Evolutionary conservation across 2,113 vertebrate genomes (phyloP), one percentile per base, ranked within the genome.

Genomic region (Periophthalmodon schlosseri): DNA sequence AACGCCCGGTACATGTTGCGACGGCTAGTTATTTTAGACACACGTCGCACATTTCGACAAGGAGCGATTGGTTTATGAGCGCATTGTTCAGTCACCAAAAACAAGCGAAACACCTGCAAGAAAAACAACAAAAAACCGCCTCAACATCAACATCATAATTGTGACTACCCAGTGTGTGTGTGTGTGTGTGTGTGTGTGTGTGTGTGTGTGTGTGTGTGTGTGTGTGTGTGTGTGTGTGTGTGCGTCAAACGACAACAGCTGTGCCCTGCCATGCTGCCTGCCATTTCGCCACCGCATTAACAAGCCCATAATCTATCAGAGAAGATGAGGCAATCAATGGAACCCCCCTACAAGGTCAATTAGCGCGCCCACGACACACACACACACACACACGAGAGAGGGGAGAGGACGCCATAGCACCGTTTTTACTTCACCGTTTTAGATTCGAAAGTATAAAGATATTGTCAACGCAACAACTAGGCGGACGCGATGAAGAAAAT

Each of bases 281-380:
- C 96, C 95, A 97, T 98, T 97, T 96, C 95, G 95, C 95, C 94
- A 94, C 95, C 95, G 97, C 97, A 98, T 98, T 97, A 99, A 97
- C 95, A 95, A 95, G 95, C 96, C 96, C 96, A 97, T 98, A 98
- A 99, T 99, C 97, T 97, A 97, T 97, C 95, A 96, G 95, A 96
- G 96, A 97, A 96, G 95, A 99, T 96, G 96, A 97, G 95, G 95
- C 91, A 92, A 92, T 90, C 91, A 92, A 91, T 92, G 91, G 80
- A 86, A 80, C 89, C 87, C 57, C 92, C 95, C 96, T 88, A 93
- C 96, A 97, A 97, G 96, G 96, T 98, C 96, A 97, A 97, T 97
- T 93, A 96, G 95, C 94, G 83, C 93, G 92, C 90, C 91, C 77
- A 90, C 91, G 91, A 88, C 76, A 76, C 77, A 83, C 80, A 86